Evolutionary conservation across 2,797 vertebrate genomes (phyloP).

Genomic region (Acestrorhynchus altus): DNA sequence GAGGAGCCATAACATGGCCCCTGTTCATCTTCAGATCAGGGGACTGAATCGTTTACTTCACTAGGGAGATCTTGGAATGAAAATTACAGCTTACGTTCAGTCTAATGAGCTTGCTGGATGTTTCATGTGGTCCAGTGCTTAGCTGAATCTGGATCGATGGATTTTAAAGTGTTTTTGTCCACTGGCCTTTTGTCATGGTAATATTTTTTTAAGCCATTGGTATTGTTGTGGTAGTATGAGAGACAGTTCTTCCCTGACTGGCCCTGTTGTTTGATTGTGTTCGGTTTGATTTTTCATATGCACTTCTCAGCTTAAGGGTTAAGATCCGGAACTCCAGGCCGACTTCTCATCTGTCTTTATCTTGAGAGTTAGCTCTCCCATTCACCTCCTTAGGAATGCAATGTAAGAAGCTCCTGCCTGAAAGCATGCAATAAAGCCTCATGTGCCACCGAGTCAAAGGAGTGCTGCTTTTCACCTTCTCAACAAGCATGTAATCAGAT

Average conservation of each 20-base stretch:
- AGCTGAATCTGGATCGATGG: neutral
- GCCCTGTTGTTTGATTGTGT: neutral
- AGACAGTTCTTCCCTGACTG: neutral
- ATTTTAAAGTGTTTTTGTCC: neutral
- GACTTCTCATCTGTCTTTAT: conserved; percentile 22
- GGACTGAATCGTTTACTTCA: neutral
- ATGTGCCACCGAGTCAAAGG: conserved; percentile 30
- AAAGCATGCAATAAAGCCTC: conserved; percentile 3
- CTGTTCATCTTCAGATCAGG: neutral
- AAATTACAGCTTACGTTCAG: conserved; percentile 6
- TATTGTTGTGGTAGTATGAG: neutral
- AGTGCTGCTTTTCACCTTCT: conserved; percentile 29
- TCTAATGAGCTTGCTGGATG: neutral
- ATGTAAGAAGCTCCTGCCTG: conserved; percentile 39
- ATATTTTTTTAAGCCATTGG: neutral
- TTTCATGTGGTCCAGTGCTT: neutral
- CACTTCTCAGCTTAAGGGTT: conserved; percentile 6
- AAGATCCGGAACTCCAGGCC: conserved; percentile 30
- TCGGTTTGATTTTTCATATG: neutral
- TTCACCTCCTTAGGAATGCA: conserved; percentile 12
- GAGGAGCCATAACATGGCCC: neutral
- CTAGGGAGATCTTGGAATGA: neutral
- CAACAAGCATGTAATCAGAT: conserved; percentile 20
- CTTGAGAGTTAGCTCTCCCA: neutral
- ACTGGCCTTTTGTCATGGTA: neutral